A percentile compares a stretch with the other conserved stretches of the same genome.
These are phyloP conservation scores for Danio rerio DNA, from an alignment of 2,113 vertebrate genomes.

Conservation along the genomic window DNA sequence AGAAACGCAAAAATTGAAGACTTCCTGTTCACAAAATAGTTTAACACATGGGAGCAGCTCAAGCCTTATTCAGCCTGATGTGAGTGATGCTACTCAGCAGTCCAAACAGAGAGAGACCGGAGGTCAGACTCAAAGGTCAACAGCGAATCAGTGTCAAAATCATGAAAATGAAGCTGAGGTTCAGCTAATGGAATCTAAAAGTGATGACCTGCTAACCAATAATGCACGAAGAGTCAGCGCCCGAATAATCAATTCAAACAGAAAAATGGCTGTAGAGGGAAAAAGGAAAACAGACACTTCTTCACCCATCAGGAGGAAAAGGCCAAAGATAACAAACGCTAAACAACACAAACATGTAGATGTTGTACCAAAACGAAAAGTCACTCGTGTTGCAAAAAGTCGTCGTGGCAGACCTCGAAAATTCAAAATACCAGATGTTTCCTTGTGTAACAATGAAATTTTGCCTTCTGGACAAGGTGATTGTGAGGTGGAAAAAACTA, in stretches of 20 bases:
- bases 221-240: background rate
- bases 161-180: no score
- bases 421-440: background rate
- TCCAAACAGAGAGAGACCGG: background rate
- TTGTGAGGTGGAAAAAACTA: background rate
- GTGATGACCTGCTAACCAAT: background rate
- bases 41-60: background rate
- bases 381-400: background rate
- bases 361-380: constrained; percentile 6
- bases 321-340: background rate
- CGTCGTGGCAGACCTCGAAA: constrained; percentile 8
- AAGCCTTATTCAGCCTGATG: background rate
- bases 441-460: background rate
- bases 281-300: background rate
- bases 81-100: background rate
- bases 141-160: background rate
- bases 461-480: background rate
- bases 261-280: background rate
- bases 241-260: background rate
- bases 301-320: constrained; percentile 9
- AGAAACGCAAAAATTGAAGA: background rate
- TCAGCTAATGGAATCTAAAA: background rate
- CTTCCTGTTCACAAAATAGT: background rate
- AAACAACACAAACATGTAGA: background rate
- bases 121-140: background rate